Percentiles rank a stretch among this genome's conserved stretches.
Conservation (phyloP, 1,140 invertebrate species). For the Ips nitidus region DNA sequence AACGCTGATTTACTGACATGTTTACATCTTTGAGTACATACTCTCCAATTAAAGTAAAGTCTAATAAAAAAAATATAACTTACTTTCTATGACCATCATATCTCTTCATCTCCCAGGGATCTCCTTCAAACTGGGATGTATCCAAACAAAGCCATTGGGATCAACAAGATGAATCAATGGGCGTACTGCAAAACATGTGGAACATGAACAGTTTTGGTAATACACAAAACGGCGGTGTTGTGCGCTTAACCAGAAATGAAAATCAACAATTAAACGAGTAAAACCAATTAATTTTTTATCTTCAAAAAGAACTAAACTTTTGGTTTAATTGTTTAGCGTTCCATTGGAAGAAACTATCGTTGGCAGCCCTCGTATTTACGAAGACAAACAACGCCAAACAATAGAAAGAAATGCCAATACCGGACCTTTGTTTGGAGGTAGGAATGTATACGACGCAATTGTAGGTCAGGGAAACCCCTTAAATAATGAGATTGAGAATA, state of each 20-base stretch:
- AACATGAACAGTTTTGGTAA: conserved; percentile 30
- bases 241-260: not conserved
- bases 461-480: conserved; percentile 1
- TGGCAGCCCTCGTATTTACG: too few species aligned
- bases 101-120: too few species aligned
- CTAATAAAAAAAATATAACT: too few species aligned
- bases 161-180: conserved; percentile 25
- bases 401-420: not conserved
- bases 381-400: not conserved
- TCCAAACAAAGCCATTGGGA: conserved; percentile 20
- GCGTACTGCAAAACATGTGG: conserved; percentile 30
- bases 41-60: too few species aligned
- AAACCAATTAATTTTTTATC: not conserved
- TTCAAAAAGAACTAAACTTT: too few species aligned
- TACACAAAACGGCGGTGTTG: not conserved
- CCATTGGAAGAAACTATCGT: too few species aligned
- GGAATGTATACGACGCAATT: conserved; percentile 10
- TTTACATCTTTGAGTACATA: too few species aligned
- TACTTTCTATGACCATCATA: too few species aligned
- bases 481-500: not conserved
- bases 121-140: not conserved
- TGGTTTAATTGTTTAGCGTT: too few species aligned
- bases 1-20: too few species aligned
- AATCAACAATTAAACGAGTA: not conserved
- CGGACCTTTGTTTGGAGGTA: conserved; percentile 3